Evolutionary conservation across 2,888 invertebrate species (phyloP), one percentile per base, ranked within the genome.

Genomic region (Bombylius discolor): DNA sequence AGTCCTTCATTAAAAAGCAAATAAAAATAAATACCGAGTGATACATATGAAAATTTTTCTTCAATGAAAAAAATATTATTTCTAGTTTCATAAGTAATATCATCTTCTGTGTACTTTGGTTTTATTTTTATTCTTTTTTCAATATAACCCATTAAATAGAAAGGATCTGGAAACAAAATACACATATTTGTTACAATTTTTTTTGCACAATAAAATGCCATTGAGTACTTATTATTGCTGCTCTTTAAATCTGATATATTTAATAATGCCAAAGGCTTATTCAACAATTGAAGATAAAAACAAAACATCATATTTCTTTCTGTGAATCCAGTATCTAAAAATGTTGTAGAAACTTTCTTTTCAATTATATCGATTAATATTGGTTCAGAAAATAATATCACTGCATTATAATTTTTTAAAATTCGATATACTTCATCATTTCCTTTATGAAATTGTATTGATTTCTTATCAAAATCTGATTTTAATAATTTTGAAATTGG

Each of bases 21-120:
- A 70, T 89, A 91, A 62, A 82, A 84, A 59, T 87, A 80, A 62
- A 84, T 82, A n/a, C 83, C 84, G 53, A 88, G 70, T 5, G 85
- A 77, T 52, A 80, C 69, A 69, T 81, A 69, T 55, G 81, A 77
- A 34, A 81, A 67, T 64, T 79, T 81, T 53, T 81, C 79, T 57
- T 75, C 76, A 51, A 77, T 72, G 1, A 79, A 71, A 66, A 81
- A 83, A 33, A 82, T 75, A 59, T 23, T 23, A 23, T 23, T 23
- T 23, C 23, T 23, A 23, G 23, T 23, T 23, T 23, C 23, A 23
- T 1, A 2, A 23, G 23, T 23, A 23, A 3, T 23, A 23, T 1
- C 3, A 23, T 23, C 23, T 23, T 23, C 23, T 23, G 1, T 23
- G 23, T 44, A 49, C 4, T 51, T 42, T 0, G 59, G 52, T 36